Evolutionary conservation across 2,888 invertebrate species (phyloP), one percentile per base, ranked within the genome.

Genomic region (Pteria penguin): DNA sequence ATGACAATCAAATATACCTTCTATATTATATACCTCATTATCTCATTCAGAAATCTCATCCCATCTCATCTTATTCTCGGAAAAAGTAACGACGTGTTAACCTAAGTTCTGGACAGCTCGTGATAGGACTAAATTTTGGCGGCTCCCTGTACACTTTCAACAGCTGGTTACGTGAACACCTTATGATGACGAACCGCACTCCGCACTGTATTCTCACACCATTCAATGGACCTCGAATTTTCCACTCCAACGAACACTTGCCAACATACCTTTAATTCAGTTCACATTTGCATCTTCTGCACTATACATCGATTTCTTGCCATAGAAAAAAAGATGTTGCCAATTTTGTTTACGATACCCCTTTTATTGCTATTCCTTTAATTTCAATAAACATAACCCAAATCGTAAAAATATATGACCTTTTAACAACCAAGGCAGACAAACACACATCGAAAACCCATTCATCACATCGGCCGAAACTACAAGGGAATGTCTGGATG

Each of bases 321-420:
- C 26, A 32, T 36, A 58, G 58, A 52, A 61, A 67, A 66, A 67
- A 73, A 73, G 73, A 67, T 67, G 73, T 73, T 61, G 61, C 67
- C 58, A 32, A 18, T 31, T 65, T 54, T 54, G 66, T 73, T 65
- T 73, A 33, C 27, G 31, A 11, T 4, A 52, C 26, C 18, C 18
- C 18, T 45, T 45, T 18, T 45, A 45, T 45, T 45, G 45, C 18
- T 8, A 45, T 45, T 18, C 11, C 45, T 45, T 45, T 45, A 45
- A 8, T 18, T 45, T 45, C n/a, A n/a, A 45, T 45, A 45, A 45
- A 45, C 18, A 45, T 45, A 45, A 45, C 45, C 11, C 11, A 45
- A 45, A 14, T 45, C 22, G 27, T 60, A 60, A 72, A 65, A 65
- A 55, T 54, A 72, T 65, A 72, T 63, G 72, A 57, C 65, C 32